phyloP scores from a whole-genome alignment of 2,888 invertebrate genomes.

The Celastrina argiolus region DNA sequence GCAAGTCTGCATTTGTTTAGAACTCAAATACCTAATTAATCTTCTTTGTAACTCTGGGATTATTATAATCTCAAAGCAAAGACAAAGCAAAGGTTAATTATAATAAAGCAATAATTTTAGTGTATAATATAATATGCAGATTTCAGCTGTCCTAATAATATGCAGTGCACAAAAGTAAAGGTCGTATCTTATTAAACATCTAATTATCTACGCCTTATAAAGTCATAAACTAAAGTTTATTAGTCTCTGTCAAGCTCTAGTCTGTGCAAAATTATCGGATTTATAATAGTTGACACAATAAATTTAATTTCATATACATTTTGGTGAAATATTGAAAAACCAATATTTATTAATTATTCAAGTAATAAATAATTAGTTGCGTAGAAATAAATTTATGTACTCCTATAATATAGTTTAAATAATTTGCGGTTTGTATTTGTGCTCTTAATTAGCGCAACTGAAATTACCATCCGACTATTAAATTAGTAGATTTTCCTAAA shows the following conservation, averaged over 20 bases:
- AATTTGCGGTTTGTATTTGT: background rate
- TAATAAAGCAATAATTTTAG: too few species aligned
- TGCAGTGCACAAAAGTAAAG: too few species aligned
- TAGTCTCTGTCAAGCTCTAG: background rate
- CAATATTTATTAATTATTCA: conserved; percentile 13
- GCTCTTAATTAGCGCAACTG: conserved; percentile 8
- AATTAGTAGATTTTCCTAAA: background rate
- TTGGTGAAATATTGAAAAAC: background rate
- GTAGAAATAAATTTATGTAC: conserved; percentile 1
- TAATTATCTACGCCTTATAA: background rate
- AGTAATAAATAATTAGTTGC: conserved; percentile 9
- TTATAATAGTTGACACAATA: background rate
- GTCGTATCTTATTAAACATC: too few species aligned
- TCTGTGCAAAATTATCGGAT: background rate
- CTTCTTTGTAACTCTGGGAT: too few species aligned
- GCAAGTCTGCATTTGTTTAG: background rate
- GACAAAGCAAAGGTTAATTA: too few species aligned
- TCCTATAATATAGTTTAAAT: background rate
- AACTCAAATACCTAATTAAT: too few species aligned
- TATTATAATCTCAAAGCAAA: too few species aligned
- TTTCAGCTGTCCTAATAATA: too few species aligned
- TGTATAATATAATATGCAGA: too few species aligned
- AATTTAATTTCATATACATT: background rate
- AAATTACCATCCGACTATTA: background rate
- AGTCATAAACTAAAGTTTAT: background rate